Conservation (phyloP, 2,888 invertebrate genomes). For the Pseudococcus viburni region DNA sequence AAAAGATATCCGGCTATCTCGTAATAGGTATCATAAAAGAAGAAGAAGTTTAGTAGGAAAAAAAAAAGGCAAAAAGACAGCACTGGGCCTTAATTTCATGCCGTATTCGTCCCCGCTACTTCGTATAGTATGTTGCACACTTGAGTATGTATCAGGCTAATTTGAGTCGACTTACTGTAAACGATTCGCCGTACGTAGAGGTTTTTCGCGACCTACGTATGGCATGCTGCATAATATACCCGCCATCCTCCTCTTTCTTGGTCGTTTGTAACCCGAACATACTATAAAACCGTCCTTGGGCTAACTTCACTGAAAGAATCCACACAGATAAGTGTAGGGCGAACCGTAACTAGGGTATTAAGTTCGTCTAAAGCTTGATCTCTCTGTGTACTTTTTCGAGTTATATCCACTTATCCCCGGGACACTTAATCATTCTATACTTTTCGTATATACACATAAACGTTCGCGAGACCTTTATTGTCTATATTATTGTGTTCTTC, state of each 20-base stretch:
- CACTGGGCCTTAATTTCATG: conserved; percentile 29
- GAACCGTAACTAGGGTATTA: not conserved
- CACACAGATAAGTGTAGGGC: not conserved
- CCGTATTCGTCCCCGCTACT: not conserved
- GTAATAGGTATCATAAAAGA: conserved; percentile 44
- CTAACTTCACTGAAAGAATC: not conserved
- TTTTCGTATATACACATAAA: not conserved
- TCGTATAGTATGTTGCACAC: not conserved
- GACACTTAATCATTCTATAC: conserved; percentile 6
- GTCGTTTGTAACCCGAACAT: not conserved
- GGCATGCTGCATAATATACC: not conserved
- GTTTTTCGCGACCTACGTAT: not conserved
- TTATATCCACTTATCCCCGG: conserved; percentile 3
- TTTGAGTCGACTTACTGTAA: conserved; percentile 49
- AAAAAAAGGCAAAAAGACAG: not conserved
- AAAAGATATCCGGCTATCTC: conserved; percentile 29
- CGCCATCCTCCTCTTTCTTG: not conserved
- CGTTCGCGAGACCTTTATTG: not conserved
- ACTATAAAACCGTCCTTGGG: no score
- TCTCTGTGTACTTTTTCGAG: not conserved
- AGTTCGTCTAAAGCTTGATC: conserved; percentile 2
- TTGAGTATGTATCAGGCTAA: conserved; percentile 23
- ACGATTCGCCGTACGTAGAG: not conserved
- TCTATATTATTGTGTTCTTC: not conserved
- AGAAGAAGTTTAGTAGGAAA: not conserved